Base-by-base conservation (phyloP, 2,797 vertebrate species). In the Tiaroga cobitis region DNA sequence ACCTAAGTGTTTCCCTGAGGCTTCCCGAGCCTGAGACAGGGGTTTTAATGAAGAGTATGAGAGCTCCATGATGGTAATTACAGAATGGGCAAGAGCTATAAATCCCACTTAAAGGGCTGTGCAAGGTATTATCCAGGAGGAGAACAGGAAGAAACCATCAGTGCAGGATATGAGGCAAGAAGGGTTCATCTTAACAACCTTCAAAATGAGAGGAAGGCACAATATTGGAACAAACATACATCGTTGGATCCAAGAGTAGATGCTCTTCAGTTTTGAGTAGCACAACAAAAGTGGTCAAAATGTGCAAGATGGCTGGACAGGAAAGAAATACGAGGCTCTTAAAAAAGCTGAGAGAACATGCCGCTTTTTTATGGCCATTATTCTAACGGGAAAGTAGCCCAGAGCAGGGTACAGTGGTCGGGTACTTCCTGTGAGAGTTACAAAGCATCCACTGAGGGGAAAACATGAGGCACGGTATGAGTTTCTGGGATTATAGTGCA, bases 61-160 rank as follows among this genome's bases (percentile, higher is more conserved):
- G 88, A 88, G 90, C 89, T 92, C 93, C 92, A 90, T 92, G 90
- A 90, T 90, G 87, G 89, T 93, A 92, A 93, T 93, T 93, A 92
- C 89, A 92, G 90, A 85, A 77, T 86, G 88, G 86, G 88, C 76
- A 87, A 77, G 72, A 70, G 81, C 87, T 70, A 85, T 89, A 90
- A 89, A 88, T 89, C 84, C 83, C 82, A 70, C 72, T 86, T 83
- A 82, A 73, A 86, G 82, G 43, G 26, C 76, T 68, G 81, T 59
- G 79, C 61, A 74, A 88, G 68, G 84, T 89, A 79, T 87, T 77
- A 90, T 82, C 87, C 88, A 89, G 84, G 65, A 85, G 85, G 76
- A 73, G 86, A 86, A 87, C 56, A 65, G 59, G 83, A 83, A 85
- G 78, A 84, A 84, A 32, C 65, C 10, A 73, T 73, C 70, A 54